Conservation (phyloP, 2,888 invertebrate genomes). For the Dryobotodes eremita region DNA sequence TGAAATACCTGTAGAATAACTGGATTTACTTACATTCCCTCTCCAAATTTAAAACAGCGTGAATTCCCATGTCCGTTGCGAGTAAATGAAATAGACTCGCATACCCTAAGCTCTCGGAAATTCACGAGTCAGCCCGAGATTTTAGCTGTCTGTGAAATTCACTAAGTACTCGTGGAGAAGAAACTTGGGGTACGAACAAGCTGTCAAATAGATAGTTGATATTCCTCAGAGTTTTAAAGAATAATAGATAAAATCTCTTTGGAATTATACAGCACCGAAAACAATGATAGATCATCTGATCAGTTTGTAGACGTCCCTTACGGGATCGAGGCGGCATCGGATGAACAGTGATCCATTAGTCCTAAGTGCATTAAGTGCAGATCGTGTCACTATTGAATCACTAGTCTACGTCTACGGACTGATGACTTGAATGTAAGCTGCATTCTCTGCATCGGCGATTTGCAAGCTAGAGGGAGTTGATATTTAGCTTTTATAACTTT, state of each 20-base stretch:
- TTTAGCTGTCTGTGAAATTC: slow-evolving; percentile 40
- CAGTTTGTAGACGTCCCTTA: slow-evolving; percentile 5
- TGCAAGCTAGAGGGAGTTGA: background rate
- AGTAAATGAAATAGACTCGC: slow-evolving; percentile 43
- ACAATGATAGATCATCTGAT: slow-evolving; percentile 14
- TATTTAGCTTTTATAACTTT: background rate
- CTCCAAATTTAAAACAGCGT: slow-evolving; percentile 49
- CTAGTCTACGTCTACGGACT: slow-evolving; percentile 5
- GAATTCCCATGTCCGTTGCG: slow-evolving; percentile 45
- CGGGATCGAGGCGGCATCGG: background rate
- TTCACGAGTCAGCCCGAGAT: slow-evolving; percentile 40
- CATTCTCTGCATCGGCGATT: background rate
- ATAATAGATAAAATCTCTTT: slow-evolving; percentile 16
- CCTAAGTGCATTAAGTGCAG: slow-evolving; percentile 35
- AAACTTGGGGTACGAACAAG: slow-evolving; percentile 15
- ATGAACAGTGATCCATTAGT: slow-evolving; percentile 26
- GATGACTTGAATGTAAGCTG: background rate
- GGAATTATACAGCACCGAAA: background rate
- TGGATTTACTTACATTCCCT: slow-evolving; percentile 32
- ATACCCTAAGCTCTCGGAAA: slow-evolving; percentile 24
- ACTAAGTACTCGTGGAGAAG: slow-evolving; percentile 23
- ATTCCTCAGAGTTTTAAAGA: slow-evolving; percentile 14
- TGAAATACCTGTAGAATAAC: slow-evolving; percentile 50
- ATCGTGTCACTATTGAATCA: slow-evolving; percentile 10
- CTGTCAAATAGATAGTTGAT: slow-evolving; percentile 32